Percentiles rank a stretch among this genome's conserved stretches.
These are phyloP conservation scores for Dryobota labecula DNA, from an alignment of 2,888 invertebrate species.

Conservation along the genomic window DNA sequence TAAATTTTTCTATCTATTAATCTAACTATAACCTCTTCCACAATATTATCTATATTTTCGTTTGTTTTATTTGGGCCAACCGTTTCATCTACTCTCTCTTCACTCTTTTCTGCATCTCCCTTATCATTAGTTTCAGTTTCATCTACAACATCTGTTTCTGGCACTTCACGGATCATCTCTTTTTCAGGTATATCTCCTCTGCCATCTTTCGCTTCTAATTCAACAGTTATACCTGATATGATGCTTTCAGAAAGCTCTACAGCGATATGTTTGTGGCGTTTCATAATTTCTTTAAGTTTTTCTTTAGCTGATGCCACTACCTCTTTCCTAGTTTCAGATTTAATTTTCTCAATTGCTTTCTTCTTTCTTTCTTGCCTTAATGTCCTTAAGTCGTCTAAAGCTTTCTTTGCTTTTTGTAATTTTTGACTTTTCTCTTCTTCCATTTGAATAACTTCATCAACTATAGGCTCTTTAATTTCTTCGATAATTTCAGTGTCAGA, in stretches of 20 bases:
- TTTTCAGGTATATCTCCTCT: constrained; percentile 81
- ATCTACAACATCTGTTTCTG: constrained; percentile 39
- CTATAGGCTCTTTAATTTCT: constrained; percentile 36
- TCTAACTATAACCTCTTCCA: constrained; percentile 87
- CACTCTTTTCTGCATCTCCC: constrained; percentile 45
- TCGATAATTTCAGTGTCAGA: constrained; percentile 33
- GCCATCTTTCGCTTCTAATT: constrained; percentile 72
- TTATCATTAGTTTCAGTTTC: constrained; percentile 54
- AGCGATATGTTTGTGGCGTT: constrained; percentile 85
- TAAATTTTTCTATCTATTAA: constrained; percentile 89
- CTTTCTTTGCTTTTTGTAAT: constrained; percentile 75
- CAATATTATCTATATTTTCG: constrained; percentile 85
- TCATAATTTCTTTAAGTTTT: constrained; percentile 88
- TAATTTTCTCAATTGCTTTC: constrained; percentile 86
- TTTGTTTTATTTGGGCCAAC: constrained; percentile 71
- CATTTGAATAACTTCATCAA: constrained; percentile 31
- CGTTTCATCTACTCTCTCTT: constrained; percentile 59
- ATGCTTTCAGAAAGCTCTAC: constrained; percentile 78
- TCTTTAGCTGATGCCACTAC: constrained; percentile 88
- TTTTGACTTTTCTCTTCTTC: constrained; percentile 64
- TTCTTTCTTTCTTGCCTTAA: constrained; percentile 83
- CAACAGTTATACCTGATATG: constrained; percentile 64
- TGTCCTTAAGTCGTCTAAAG: constrained; percentile 78
- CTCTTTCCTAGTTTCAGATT: constrained; percentile 86
- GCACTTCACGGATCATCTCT: constrained; percentile 64